These are phyloP conservation scores for Sphaeramia orbicularis DNA, from an alignment of 2,797 vertebrate species.

Conservation along the genomic window DNA sequence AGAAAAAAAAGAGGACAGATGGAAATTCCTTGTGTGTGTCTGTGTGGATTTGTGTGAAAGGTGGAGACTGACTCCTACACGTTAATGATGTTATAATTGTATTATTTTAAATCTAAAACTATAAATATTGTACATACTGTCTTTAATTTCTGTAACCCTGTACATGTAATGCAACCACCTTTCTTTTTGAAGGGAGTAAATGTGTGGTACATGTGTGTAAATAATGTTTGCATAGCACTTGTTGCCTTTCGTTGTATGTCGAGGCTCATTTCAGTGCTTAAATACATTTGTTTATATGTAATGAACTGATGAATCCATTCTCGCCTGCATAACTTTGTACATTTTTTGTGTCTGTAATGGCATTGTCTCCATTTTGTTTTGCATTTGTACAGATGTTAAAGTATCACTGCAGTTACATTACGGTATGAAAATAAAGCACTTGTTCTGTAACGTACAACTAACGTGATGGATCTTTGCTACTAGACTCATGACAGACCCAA, in stretches of 20 bases:
- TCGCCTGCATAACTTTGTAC: constrained; percentile 93
- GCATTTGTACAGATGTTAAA: constrained; percentile 99
- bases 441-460: constrained; percentile 83
- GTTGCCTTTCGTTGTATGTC: constrained; percentile 88
- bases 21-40: constrained; percentile 61
- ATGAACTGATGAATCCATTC: constrained; percentile 87
- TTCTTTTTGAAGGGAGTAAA: constrained; percentile 95
- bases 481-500: not conserved
- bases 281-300: constrained; percentile 90
- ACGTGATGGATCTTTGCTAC: not conserved
- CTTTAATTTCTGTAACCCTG: constrained; percentile 91
- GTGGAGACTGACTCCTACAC: constrained; percentile 73
- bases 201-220: constrained; percentile 91
- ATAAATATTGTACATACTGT: constrained; percentile 90
- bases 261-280: constrained; percentile 89
- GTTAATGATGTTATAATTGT: constrained; percentile 80
- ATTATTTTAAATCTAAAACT: constrained; percentile 85
- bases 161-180: constrained; percentile 97
- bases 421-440: constrained; percentile 98
- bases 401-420: constrained; percentile 96
- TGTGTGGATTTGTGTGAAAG: constrained; percentile 57
- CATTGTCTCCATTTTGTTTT: constrained; percentile 85
- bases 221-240: constrained; percentile 91
- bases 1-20: constrained; percentile 49
- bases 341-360: constrained; percentile 93